These are phyloP conservation scores for Anoplopoma fimbria DNA, from an alignment of 2,113 vertebrate genomes.

Conservation along the genomic window DNA sequence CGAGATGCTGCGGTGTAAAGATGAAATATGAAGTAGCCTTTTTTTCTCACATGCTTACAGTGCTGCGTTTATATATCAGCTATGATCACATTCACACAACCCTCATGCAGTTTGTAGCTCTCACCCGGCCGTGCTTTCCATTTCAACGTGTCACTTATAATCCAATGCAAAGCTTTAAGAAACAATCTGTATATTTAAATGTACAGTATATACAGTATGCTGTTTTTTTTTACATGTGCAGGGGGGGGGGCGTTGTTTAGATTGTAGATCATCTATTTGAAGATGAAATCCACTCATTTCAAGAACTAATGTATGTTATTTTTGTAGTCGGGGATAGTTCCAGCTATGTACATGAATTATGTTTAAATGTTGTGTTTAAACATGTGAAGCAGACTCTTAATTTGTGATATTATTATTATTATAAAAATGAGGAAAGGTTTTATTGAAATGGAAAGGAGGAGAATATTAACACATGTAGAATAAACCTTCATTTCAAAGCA, in stretches of 20 bases:
- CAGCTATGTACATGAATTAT: conserved; percentile 7
- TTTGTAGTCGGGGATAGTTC: conserved; percentile 4
- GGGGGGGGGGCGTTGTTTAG: background rate
- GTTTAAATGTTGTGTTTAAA: background rate
- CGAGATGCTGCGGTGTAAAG: too few relatives aligned
- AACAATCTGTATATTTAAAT: conserved; percentile 46
- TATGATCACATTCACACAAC: conserved; percentile 11
- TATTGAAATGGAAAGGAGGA: background rate
- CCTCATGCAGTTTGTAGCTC: conserved; percentile 51
- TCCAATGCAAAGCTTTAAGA: conserved; percentile 51
- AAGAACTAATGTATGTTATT: conserved; percentile 12
- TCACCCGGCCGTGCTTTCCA: conserved; percentile 26
- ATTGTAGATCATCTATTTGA: conserved; percentile 10
- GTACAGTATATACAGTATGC: conserved; percentile 37
- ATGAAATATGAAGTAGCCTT: conserved; percentile 68
- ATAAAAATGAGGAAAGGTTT: background rate
- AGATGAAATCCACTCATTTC: conserved; percentile 4
- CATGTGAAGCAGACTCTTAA: background rate
- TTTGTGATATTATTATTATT: background rate
- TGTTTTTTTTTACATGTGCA: conserved; percentile 44
- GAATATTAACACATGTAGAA: conserved; percentile 1
- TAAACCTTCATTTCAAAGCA: background rate
- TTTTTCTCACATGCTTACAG: conserved; percentile 36
- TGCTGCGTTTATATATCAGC: conserved; percentile 48
- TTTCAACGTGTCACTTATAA: conserved; percentile 25